phyloP scores from a whole-genome alignment of 1,140 invertebrate species.

The Oncopeltus fasciatus region DNA sequence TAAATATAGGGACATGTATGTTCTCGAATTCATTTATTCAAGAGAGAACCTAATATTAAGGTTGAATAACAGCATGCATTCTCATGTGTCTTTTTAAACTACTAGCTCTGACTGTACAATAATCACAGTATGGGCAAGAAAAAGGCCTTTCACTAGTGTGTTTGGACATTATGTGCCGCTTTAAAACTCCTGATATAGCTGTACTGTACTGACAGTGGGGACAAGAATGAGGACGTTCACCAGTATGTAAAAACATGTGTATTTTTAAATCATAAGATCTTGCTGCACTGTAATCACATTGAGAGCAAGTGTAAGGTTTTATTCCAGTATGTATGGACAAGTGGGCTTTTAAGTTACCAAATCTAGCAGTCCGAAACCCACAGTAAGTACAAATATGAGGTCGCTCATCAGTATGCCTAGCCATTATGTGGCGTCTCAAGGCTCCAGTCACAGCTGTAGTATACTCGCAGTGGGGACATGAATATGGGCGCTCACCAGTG shows the following conservation, averaged over 20 bases:
- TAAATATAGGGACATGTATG: too few relatives aligned
- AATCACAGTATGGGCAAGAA: neutral
- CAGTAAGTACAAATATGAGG: neutral
- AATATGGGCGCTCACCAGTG: neutral
- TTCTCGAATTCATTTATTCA: too few relatives aligned
- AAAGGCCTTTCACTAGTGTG: neutral
- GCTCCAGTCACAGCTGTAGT: neutral
- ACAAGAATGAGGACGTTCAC: neutral
- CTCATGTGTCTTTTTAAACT: neutral
- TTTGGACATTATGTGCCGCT: neutral
- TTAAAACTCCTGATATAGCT: neutral
- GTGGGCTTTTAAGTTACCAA: neutral
- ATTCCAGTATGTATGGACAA: too few relatives aligned
- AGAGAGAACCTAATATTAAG: too few relatives aligned
- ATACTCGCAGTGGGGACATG: neutral
- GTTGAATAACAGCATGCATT: too few relatives aligned
- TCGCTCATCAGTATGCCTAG: neutral
- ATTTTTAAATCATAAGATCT: neutral
- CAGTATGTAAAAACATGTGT: neutral
- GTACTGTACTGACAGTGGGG: neutral
- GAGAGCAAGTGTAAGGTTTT: neutral
- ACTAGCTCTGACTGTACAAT: neutral
- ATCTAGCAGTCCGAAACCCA: neutral
- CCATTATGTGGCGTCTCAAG: neutral
- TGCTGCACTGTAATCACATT: neutral